A percentile compares a stretch with the other conserved stretches of the same genome.
These are phyloP conservation scores for Acanthopleura granulata DNA, from an alignment of 2,888 invertebrate genomes.

Conservation along the genomic window DNA sequence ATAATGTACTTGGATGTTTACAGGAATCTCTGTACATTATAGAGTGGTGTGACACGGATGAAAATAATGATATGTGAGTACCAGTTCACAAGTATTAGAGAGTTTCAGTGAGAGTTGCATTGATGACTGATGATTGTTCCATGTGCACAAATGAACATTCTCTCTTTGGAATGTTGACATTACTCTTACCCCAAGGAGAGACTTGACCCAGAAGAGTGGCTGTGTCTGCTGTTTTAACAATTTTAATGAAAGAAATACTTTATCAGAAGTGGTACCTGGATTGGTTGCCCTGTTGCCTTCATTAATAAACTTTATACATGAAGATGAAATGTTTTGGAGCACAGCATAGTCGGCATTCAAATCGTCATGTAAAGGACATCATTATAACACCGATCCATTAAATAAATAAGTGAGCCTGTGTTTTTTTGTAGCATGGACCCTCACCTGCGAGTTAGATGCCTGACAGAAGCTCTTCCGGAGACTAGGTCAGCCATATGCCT, in stretches of 20 bases:
- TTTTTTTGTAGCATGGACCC: constrained; percentile 33
- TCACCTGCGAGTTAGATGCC: constrained; percentile 51
- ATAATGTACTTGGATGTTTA: constrained; percentile 28
- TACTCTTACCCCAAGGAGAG: not conserved
- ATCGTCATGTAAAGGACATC: no score
- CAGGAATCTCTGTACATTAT: constrained; percentile 51
- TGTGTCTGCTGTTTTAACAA: not conserved
- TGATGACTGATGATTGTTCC: no score
- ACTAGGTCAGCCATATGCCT: constrained; percentile 41
- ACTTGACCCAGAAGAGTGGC: not conserved
- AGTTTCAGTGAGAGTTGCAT: no score
- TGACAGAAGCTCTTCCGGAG: constrained; percentile 61
- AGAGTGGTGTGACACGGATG: constrained; percentile 40
- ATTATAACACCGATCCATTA: no score
- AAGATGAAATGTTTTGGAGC: no score
- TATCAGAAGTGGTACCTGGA: not conserved
- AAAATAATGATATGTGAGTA: constrained; percentile 1
- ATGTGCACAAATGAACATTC: no score
- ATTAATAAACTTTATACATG: no score
- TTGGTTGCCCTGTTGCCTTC: no score
- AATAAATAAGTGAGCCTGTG: not conserved
- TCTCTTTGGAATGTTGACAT: no score
- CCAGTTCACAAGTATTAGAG: no score
- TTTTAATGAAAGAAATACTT: not conserved
- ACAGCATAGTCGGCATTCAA: no score